phyloP scores from a whole-genome alignment of 35 echinoderm and acorn worm genomes.

The Stichopus chloronotus region DNA sequence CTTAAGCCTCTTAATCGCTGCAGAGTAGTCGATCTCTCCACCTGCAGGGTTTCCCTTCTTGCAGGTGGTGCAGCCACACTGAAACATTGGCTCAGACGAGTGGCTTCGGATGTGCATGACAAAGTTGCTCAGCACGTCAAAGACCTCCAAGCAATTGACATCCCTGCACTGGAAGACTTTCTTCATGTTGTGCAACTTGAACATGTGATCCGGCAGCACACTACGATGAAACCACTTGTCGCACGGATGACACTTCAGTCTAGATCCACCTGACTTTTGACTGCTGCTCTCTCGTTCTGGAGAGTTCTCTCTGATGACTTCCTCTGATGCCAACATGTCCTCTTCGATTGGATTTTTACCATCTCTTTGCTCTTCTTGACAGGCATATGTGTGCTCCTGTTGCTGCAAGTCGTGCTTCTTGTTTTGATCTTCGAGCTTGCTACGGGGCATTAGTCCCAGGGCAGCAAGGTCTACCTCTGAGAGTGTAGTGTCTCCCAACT shows the following conservation, averaged over 20 bases:
- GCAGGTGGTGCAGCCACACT: constrained; percentile 85
- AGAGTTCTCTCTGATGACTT: constrained; percentile 1
- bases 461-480: constrained; percentile 67
- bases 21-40: constrained; percentile 63
- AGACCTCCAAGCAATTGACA: constrained; percentile 55
- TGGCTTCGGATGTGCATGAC: constrained; percentile 64
- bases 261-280: constrained; percentile 21
- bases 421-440: constrained; percentile 29
- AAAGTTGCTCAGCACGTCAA: constrained; percentile 64
- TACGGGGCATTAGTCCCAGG: constrained; percentile 68
- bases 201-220: constrained; percentile 79
- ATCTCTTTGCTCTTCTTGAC: constrained; percentile 18
- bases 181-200: constrained; percentile 70
- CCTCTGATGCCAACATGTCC: neutral
- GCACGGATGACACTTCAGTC: constrained; percentile 84
- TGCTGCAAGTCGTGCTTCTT: constrained; percentile 1
- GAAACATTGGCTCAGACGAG: constrained; percentile 60
- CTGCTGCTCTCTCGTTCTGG: neutral
- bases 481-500: constrained; percentile 42
- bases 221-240: constrained; percentile 69
- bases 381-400: constrained; percentile 30
- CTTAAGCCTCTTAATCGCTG: constrained; percentile 68
- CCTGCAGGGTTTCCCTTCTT: constrained; percentile 53
- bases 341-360: neutral
- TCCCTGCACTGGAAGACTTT: constrained; percentile 88